Evolutionary conservation across 1,140 invertebrate genomes (phyloP), one percentile per base, ranked within the genome.

Genomic region (Nasonia longicornis): DNA sequence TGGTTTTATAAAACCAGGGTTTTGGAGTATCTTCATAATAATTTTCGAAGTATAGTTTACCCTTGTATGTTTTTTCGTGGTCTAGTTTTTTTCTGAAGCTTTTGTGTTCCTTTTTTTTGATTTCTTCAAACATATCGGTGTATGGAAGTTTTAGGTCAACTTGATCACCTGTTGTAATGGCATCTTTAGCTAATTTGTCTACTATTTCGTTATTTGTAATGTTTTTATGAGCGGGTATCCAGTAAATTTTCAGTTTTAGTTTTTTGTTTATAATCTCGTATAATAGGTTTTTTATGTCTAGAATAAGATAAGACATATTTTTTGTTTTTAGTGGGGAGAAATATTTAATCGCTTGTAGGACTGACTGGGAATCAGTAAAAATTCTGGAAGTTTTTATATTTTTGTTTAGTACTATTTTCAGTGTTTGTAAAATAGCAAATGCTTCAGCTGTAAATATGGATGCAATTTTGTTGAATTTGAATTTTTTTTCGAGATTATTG

Each of bases 381-480:
- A 72, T 72, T 4, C 3, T 11, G 3, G 70, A 20, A 2, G 45
- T 7, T 7, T 38, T n/a, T 45, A 42, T 72, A 12, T 11, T 42
- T 1, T 14, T 42, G 12, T 31, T n/a, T 2, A 22, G 26, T n/a
- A 45, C 45, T 7, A 11, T 72, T 26, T 72, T 2, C 2, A 72
- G 3, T 4, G 70, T 6, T 42, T n/a, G 12, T 16, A n/a, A 1
- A 42, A 72, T 72, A 14, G 70, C 70, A 6, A 72, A 29, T 7
- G 70, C 70, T 20, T 72, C 70, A 16, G 70, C 38, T 16, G 70
- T 42, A 22, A 72, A 72, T 20, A 72, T 45, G 8, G 70, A 72
- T 14, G 70, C 70, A n/a, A 4, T n/a, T 72, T 14, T 72, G 2
- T 11, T 72, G 1, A 72, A 42, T 72, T 42, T 7, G 22, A 20